These are phyloP conservation scores for Rhipidura dahli DNA, from an alignment of 2,113 vertebrate species.

Conservation along the genomic window DNA sequence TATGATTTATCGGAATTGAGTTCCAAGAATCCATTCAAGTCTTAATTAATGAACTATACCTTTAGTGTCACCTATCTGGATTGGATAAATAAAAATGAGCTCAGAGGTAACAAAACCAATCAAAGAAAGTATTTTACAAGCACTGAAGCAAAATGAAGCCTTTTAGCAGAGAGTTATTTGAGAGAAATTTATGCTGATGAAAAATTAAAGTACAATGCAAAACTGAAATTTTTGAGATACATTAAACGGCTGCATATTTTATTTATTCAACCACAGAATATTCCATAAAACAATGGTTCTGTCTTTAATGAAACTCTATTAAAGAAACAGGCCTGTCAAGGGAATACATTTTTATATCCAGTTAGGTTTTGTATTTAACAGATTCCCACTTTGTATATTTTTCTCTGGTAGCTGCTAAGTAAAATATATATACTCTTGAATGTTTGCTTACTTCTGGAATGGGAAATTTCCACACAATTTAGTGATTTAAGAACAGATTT, in stretches of 20 bases:
- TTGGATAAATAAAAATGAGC: background rate
- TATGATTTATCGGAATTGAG: background rate
- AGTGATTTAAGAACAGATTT: constrained; percentile 55
- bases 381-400: constrained; percentile 58
- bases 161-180: background rate
- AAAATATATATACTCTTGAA: constrained; percentile 60
- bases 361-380: constrained; percentile 53
- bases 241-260: background rate
- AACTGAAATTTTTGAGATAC: background rate
- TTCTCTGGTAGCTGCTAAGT: constrained; percentile 61
- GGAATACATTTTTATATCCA: constrained; percentile 39
- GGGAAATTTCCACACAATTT: constrained; percentile 59
- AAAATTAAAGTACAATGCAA: constrained; percentile 9
- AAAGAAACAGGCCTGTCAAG: constrained; percentile 35
- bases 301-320: constrained; percentile 42
- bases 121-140: background rate
- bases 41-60: background rate
- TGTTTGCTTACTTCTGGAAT: constrained; percentile 62
- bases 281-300: constrained; percentile 33
- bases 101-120: background rate
- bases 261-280: constrained; percentile 18
- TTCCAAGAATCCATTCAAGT: background rate
- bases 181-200: background rate
- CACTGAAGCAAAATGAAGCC: background rate
- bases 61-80: background rate